Conservation (phyloP, 2,797 vertebrate genomes). For the Gobio occitaniae region DNA sequence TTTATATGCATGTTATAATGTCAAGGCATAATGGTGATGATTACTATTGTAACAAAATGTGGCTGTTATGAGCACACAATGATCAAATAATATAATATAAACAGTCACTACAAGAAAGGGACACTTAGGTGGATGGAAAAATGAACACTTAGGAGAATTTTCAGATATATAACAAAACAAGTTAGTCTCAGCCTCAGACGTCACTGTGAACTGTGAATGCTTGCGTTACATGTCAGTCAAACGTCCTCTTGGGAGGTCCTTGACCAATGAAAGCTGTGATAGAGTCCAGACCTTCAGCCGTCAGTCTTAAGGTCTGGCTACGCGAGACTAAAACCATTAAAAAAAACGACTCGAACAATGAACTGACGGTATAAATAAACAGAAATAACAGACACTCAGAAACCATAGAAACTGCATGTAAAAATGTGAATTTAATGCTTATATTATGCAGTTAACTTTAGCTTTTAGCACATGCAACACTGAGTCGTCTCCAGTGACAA, state of each 20-base stretch:
- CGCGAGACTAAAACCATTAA: too few species aligned
- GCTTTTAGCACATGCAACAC: not conserved
- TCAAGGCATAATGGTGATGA: not conserved
- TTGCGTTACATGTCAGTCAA: too few species aligned
- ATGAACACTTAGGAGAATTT: not conserved
- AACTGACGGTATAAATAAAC: too few species aligned
- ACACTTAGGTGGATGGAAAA: not conserved
- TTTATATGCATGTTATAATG: not conserved
- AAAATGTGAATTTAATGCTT: not conserved
- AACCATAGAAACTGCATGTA: not conserved
- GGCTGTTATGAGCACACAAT: not conserved
- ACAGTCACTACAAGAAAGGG: not conserved
- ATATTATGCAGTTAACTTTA: not conserved
- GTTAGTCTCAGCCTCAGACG: too few species aligned
- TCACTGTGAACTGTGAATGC: too few species aligned
- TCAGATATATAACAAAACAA: not conserved
- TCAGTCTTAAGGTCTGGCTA: too few species aligned
- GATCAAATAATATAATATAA: not conserved
- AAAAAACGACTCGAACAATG: too few species aligned
- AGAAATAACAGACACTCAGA: not conserved
- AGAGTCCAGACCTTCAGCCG: too few species aligned
- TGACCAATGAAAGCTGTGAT: too few species aligned
- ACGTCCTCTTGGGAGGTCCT: too few species aligned
- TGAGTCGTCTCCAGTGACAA: not conserved
- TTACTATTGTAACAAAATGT: not conserved